Evolutionary conservation across 2,113 vertebrate species (phyloP).

Genomic region (Ornithorhynchus anatinus): DNA sequence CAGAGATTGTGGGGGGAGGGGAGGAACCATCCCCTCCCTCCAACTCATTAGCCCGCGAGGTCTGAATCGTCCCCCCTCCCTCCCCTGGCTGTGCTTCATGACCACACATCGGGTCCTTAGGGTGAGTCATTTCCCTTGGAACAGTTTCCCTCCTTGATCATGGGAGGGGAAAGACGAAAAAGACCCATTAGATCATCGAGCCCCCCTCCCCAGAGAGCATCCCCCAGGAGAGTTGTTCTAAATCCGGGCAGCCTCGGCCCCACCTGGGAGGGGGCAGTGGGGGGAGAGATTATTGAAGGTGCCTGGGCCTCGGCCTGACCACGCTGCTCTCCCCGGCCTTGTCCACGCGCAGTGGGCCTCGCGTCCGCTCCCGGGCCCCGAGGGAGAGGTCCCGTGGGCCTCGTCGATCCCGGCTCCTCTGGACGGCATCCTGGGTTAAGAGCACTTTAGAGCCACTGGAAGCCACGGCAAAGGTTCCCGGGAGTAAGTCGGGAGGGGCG

Average conservation of each 20-base stretch:
- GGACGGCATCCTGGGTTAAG: background rate
- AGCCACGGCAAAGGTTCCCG: background rate
- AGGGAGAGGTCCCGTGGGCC: background rate
- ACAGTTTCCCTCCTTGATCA: background rate
- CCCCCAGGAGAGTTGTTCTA: too few species aligned
- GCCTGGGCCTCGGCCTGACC: too few species aligned
- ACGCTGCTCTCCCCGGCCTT: background rate
- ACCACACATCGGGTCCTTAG: background rate
- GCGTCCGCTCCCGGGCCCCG: fast-evolving
- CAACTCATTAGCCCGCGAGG: background rate
- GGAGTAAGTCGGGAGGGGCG: fast-evolving
- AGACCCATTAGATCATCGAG: too few species aligned
- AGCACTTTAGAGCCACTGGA: fast-evolving
- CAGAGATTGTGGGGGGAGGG: background rate
- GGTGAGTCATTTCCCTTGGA: too few species aligned
- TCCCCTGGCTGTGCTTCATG: background rate
- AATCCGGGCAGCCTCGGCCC: too few species aligned
- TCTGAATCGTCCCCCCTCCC: too few species aligned
- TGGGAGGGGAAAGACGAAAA: background rate
- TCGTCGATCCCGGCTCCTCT: background rate
- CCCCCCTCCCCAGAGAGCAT: background rate
- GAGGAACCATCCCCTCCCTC: background rate
- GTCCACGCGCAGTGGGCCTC: background rate
- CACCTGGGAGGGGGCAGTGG: too few species aligned
- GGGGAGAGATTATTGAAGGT: too few species aligned